Percentiles rank a stretch among this genome's conserved stretches.
Conservation (phyloP, 2,888 invertebrate species). For the Eristalinus aeneus region DNA sequence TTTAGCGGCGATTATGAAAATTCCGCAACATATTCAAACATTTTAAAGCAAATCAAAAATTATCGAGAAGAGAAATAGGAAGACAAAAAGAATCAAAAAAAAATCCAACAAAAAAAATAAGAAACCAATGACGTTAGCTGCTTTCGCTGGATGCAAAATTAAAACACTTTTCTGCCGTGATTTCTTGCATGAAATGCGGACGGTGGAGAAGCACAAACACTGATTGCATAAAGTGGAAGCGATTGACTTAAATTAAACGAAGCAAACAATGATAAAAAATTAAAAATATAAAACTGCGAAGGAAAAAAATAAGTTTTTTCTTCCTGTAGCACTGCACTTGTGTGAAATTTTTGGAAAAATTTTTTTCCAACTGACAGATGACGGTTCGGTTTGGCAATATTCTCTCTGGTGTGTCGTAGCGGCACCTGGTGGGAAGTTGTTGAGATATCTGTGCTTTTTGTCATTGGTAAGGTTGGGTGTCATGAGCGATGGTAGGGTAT, state of each 20-base stretch:
- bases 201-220: constrained; percentile 6
- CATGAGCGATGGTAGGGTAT: background rate
- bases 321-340: constrained; percentile 55
- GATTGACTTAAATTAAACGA: constrained; percentile 44
- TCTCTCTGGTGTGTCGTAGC: background rate
- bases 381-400: constrained; percentile 48
- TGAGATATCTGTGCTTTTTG: constrained; percentile 18
- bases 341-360: constrained; percentile 58
- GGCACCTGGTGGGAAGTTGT: background rate
- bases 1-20: constrained; percentile 16
- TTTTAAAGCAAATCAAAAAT: constrained; percentile 40
- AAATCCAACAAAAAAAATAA: constrained; percentile 10
- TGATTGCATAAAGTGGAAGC: background rate
- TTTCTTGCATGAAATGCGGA: constrained; percentile 1
- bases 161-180: constrained; percentile 19
- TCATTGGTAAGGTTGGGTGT: constrained; percentile 1
- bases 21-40: constrained; percentile 10
- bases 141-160: constrained; percentile 50
- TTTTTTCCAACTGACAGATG: constrained; percentile 65
- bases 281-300: constrained; percentile 56
- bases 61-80: constrained; percentile 44
- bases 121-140: constrained; percentile 70
- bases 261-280: constrained; percentile 49
- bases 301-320: constrained; percentile 47
- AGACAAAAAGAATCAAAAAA: constrained; percentile 1